Percentiles rank a stretch among this genome's conserved stretches.
phyloP scores from a whole-genome alignment of 2,888 invertebrate genomes.

The Coelinius sp. region DNA sequence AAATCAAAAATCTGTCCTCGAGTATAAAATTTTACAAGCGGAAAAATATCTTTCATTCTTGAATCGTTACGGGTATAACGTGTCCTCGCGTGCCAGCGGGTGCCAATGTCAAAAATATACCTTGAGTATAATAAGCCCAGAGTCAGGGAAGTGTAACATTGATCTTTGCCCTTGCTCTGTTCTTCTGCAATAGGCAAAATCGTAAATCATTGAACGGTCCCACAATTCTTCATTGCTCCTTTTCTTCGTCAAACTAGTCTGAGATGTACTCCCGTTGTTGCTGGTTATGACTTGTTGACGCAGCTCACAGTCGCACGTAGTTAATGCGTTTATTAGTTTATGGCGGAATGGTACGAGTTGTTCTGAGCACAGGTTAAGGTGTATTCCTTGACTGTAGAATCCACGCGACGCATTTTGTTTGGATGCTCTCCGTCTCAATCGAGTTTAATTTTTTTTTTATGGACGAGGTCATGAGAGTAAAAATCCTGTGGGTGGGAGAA shows the following conservation, averaged over 20 bases:
- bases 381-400: neutral
- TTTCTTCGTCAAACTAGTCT: constrained; percentile 11
- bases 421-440: neutral
- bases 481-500: constrained; percentile 5
- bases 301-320: constrained; percentile 53
- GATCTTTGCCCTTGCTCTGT: constrained; percentile 27
- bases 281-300: constrained; percentile 64
- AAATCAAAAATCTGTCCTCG: constrained; percentile 1
- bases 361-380: neutral
- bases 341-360: constrained; percentile 44
- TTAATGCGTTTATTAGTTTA: constrained; percentile 67
- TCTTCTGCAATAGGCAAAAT: constrained; percentile 6
- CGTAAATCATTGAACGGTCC: constrained; percentile 37
- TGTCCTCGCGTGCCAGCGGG: constrained; percentile 63
- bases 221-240: neutral
- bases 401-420: constrained; percentile 15
- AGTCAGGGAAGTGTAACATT: constrained; percentile 17
- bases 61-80: constrained; percentile 15
- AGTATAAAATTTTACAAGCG: constrained; percentile 21
- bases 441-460: neutral
- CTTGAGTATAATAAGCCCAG: constrained; percentile 8
- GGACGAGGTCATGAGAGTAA: constrained; percentile 2
- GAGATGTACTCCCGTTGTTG: constrained; percentile 49
- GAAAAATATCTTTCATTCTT: constrained; percentile 32
- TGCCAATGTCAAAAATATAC: constrained; percentile 45